Percentiles rank a stretch among this genome's conserved stretches.
Conservation (phyloP, 2,888 invertebrate genomes). For the Plusia festucae region DNA sequence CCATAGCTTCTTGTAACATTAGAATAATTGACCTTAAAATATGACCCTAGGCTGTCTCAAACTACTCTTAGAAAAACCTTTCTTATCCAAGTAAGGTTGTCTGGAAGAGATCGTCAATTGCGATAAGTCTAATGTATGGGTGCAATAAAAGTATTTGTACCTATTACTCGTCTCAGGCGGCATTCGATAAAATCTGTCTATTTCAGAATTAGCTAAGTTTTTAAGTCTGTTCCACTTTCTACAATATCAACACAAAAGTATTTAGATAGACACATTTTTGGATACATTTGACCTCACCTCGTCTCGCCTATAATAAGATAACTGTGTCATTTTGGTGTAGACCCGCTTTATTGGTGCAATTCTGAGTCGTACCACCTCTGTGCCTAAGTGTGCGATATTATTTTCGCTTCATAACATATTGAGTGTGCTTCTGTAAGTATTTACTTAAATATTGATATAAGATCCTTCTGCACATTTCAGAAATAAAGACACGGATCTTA, state of each 20-base stretch:
- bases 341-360: slow-evolving; percentile 10
- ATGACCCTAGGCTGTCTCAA: not conserved
- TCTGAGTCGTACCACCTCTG: not conserved
- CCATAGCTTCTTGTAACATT: not conserved
- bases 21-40: not conserved
- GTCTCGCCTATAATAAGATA: slow-evolving; percentile 25
- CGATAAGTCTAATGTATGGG: slow-evolving; percentile 1
- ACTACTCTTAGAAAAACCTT: not conserved
- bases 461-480: not conserved
- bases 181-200: not conserved
- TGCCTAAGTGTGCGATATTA: not conserved
- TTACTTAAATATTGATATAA: slow-evolving; percentile 7
- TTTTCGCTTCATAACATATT: slow-evolving; percentile 14
- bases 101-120: not conserved
- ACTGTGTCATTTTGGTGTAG: slow-evolving; percentile 15
- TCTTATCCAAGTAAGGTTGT: not conserved
- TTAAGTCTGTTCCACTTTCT: slow-evolving; percentile 2
- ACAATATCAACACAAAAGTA: not conserved
- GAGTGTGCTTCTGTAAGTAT: not conserved
- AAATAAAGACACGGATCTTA: slow-evolving; percentile 21
- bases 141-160: slow-evolving; percentile 2
- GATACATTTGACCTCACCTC: slow-evolving; percentile 30
- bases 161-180: not conserved
- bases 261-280: slow-evolving; percentile 12
- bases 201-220: slow-evolving; percentile 5